Evolutionary conservation across 2,113 vertebrate genomes (phyloP).

Genomic region (Stigmatopora nigra): DNA sequence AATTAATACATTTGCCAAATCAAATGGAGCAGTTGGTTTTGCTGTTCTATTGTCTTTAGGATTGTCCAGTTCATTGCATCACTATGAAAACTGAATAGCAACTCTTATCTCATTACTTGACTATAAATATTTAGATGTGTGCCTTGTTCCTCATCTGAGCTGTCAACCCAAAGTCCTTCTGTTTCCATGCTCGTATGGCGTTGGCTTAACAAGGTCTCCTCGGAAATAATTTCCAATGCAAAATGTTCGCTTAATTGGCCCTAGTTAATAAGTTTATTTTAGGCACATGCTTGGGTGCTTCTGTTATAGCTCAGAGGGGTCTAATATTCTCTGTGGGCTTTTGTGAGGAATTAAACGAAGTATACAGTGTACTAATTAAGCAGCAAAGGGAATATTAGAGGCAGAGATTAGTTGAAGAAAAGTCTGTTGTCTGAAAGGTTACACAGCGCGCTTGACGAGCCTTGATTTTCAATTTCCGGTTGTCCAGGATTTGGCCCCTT

Average conservation of each 20-base stretch:
- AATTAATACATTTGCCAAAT: background rate
- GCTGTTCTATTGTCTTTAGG: background rate
- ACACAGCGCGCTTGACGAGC: slow-evolving; percentile 14
- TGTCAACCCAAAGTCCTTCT: slow-evolving; percentile 19
- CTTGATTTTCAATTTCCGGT: slow-evolving; percentile 34
- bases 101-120: slow-evolving; percentile 13
- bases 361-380: slow-evolving; percentile 45
- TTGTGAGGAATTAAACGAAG: slow-evolving; percentile 41
- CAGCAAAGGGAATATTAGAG: slow-evolving; percentile 42
- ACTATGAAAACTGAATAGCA: slow-evolving; percentile 10
- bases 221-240: slow-evolving; percentile 38
- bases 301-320: slow-evolving; percentile 40
- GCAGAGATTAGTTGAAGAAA: slow-evolving; percentile 31
- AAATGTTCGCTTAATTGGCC: slow-evolving; percentile 45
- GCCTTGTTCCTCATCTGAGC: background rate
- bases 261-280: slow-evolving; percentile 58
- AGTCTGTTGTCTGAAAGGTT: slow-evolving; percentile 34
- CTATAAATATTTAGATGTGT: slow-evolving; percentile 11
- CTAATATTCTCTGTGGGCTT: slow-evolving; percentile 34
- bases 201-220: slow-evolving; percentile 45
- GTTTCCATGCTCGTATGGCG: slow-evolving; percentile 9
- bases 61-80: background rate
- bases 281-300: slow-evolving; percentile 44
- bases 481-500: slow-evolving; percentile 8
- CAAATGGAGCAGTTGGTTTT: background rate